Evolutionary conservation across 2,888 invertebrate species (phyloP).

Genomic region (Acrobasis consociella): DNA sequence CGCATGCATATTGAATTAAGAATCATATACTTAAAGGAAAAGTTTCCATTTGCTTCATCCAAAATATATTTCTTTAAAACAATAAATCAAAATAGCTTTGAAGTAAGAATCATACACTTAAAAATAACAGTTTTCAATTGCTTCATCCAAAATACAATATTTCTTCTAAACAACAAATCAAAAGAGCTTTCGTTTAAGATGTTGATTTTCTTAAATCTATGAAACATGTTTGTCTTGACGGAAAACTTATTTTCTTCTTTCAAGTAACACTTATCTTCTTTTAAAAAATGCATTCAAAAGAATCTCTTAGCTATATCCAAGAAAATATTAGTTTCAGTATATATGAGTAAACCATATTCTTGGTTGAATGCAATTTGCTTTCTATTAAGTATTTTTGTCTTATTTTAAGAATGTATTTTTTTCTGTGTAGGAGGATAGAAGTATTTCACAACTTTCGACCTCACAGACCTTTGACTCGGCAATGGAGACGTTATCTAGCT

Average conservation of each 20-base stretch:
- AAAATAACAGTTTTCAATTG: not conserved
- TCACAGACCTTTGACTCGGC: no score
- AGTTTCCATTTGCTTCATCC: not conserved
- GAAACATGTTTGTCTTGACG: no score
- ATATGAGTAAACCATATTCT: conserved; percentile 1
- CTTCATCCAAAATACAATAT: not conserved
- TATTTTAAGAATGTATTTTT: no score
- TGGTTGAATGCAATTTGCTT: not conserved
- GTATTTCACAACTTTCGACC: no score
- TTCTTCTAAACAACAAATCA: not conserved
- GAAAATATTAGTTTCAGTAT: not conserved
- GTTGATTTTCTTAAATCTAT: not conserved
- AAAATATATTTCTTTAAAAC: not conserved
- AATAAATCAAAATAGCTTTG: not conserved
- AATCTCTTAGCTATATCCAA: not conserved
- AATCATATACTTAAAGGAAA: not conserved
- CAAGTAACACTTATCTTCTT: not conserved
- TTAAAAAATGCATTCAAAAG: not conserved
- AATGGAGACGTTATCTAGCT: no score
- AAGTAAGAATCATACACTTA: not conserved
- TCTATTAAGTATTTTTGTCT: not conserved
- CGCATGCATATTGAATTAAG: conserved; percentile 1
- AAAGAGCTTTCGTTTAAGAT: not conserved
- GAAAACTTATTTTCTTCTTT: not conserved
- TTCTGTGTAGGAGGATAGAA: no score